phyloP scores from a whole-genome alignment of 1,140 invertebrate species.

The Copidosoma floridanum region DNA sequence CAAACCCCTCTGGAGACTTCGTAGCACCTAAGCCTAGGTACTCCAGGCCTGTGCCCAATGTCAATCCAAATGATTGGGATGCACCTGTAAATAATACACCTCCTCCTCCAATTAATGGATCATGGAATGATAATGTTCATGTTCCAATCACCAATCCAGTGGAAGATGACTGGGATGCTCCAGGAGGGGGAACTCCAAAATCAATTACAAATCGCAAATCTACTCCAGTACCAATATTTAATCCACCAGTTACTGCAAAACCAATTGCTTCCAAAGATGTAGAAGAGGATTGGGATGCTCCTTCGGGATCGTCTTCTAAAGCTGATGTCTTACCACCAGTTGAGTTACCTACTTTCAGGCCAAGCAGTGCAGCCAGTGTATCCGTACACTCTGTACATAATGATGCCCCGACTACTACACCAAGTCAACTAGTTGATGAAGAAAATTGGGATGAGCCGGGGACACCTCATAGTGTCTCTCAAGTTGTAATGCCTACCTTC shows the following conservation, averaged over 20 bases:
- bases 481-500: neutral
- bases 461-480: neutral
- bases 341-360: neutral
- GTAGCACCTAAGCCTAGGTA: neutral
- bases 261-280: neutral
- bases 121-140: slow-evolving; percentile 4
- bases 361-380: neutral
- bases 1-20: slow-evolving; percentile 6
- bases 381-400: no score
- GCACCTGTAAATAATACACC: slow-evolving; percentile 6
- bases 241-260: neutral
- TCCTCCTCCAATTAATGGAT: slow-evolving; percentile 1
- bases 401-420: neutral
- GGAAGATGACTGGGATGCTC: neutral
- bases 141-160: neutral
- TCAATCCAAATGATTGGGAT: slow-evolving; percentile 29
- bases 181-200: neutral
- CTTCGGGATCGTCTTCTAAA: neutral
- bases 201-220: neutral
- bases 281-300: slow-evolving; percentile 4
- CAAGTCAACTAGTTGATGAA: neutral
- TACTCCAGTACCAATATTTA: neutral
- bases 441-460: neutral
- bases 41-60: neutral
- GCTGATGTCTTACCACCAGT: no score